Base-by-base conservation (phyloP, 2,888 invertebrate genomes). In the Mythimna lalbum region DNA sequence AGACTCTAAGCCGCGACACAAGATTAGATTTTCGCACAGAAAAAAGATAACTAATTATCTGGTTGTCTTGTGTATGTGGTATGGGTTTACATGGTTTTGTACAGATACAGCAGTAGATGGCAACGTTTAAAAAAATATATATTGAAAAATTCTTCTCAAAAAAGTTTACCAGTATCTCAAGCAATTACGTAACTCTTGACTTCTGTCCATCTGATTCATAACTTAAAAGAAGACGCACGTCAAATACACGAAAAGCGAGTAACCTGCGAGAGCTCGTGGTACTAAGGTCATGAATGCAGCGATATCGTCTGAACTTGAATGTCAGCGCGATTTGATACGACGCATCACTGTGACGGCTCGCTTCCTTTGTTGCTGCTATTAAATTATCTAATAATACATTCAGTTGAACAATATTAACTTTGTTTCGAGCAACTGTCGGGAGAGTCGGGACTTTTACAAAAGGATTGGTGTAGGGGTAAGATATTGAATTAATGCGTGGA, bases 311-410 rank as follows among this genome's bases (percentile, higher is more conserved):
- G 92, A 94, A 94, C 94, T 93, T 94, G 90, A 92, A 90, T 90
- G 94, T 94, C 94, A 93, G 91, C 87, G 89, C 92, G 92, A 95
- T 95, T 95, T 93, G 95, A 95, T 94, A 95, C 93, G 92, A 92
- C 90, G 86, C 88, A 90, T 94, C 94, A 93, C 88, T 86, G 85
- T 91, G 94, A 94, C 92, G 87, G 84, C 87, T 90, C 92, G 92
- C 92, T 94, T 95, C 95, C 94, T 95, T 93, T 93, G 91, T 92
- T 89, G 89, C 88, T 90, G 89, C 92, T 93, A 92, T 92, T 93
- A 90, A 91, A 91, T 93, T 91, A 91, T 92, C 89, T 92, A 91
- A 91, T 91, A 91, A 91, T 88, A 84, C 86, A 83, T 85, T 85
- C 79, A 72, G 81, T 75, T 67, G 73, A 82, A 69, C 76, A 78